Evolutionary conservation across 2,888 invertebrate species (phyloP), one percentile per base, ranked within the genome.

Genomic region (Elysia crispata): DNA sequence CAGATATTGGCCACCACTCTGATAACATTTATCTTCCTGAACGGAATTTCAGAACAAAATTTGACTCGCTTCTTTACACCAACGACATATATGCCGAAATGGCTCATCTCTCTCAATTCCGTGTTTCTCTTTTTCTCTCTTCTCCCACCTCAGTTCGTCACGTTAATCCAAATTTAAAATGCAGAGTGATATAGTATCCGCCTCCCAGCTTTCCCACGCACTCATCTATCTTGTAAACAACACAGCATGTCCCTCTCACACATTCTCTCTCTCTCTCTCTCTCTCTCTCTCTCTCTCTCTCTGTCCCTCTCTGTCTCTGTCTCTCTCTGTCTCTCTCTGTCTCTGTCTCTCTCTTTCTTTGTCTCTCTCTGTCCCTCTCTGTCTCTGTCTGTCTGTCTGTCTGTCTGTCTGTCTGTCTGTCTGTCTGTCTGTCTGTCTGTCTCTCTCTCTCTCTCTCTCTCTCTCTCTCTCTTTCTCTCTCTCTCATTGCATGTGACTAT

Each of bases 221-320:
- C 54, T 15, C 54, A 18, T 18, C 54, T 15, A 54, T 15, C 54
- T 18, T 15, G 18, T 54, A 13, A 13, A 54, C 18, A 15, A 15
- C 15, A 18, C 18, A 18, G 13, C 54, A 54, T 62, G n/a, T 49
- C 50, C 50, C 50, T 50, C 50, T 72, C n/a, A n/a, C n/a, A n/a
- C n/a, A n/a, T 41, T 33, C 13, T 76, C 49, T 66, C 25, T 41
- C 49, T 66, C 31, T 41, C 33, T 60, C 23, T 41, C 66, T 41
- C 60, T 60, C 31, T 64, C 66, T 76, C 66, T 66, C 49, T 49
- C 50, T 72, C 50, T 50, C 50, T 72, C 50, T 72, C 50, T 50
- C 5, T 50, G 18, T 23, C 50, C 25, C 50, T 50, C 49, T 50
- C 50, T 50, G 6, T 50, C 72, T 25, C 25, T 25, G 23, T 50